Evolutionary conservation across 1,140 invertebrate genomes (phyloP).

Genomic region (Euura lappo): DNA sequence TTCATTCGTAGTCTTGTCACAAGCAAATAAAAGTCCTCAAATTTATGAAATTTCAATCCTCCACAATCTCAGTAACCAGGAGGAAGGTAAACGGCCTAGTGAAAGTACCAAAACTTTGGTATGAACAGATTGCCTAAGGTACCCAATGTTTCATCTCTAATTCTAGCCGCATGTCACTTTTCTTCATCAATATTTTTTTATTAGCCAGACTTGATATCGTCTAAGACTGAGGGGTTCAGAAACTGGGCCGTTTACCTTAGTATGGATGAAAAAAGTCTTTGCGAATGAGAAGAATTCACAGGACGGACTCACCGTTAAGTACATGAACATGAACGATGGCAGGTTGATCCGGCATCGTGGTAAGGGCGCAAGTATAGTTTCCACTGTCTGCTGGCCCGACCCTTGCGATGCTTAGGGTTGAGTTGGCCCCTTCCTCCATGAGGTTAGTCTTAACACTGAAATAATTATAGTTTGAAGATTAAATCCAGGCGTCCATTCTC

Average conservation of each 20-base stretch:
- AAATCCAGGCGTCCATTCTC: background rate
- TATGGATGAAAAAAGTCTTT: too few species aligned
- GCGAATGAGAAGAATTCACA: too few species aligned
- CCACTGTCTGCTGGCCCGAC: slow-evolving; percentile 78
- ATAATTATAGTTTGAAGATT: slow-evolving; percentile 24
- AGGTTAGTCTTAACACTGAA: slow-evolving; percentile 77
- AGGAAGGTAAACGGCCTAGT: too few species aligned
- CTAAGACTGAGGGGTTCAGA: background rate
- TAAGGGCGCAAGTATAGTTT: slow-evolving; percentile 80
- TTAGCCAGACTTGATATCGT: background rate
- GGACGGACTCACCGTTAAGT: slow-evolving; percentile 68
- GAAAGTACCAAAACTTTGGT: too few species aligned
- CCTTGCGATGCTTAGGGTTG: slow-evolving; percentile 74
- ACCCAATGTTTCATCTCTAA: too few species aligned
- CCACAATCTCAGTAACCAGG: too few species aligned
- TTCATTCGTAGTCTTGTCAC: too few species aligned
- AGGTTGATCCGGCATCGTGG: slow-evolving; percentile 61
- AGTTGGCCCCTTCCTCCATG: slow-evolving; percentile 76
- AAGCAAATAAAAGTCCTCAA: too few species aligned
- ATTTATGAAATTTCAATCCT: too few species aligned
- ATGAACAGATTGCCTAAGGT: too few species aligned
- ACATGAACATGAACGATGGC: slow-evolving; percentile 76
- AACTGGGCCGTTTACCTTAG: background rate
- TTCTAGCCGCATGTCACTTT: too few species aligned
- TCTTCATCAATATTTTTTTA: too few species aligned